Evolutionary conservation across 2,113 vertebrate species (phyloP).

Genomic region (Scophthalmus maximus): DNA sequence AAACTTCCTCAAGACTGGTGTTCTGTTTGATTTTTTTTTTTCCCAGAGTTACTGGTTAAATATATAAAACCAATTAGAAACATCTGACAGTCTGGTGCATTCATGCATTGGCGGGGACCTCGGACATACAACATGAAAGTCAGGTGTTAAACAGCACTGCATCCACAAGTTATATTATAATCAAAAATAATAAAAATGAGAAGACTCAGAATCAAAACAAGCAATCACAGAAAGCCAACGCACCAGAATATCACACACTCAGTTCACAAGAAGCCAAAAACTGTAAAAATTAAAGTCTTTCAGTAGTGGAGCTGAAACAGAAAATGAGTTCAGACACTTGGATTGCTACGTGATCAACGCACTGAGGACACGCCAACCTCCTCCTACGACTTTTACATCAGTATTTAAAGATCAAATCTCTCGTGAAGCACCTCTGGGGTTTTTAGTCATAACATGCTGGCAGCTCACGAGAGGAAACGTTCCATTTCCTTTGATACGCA

Average conservation of each 20-base stretch:
- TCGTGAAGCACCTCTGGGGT: constrained; percentile 42
- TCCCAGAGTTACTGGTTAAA: too few species aligned
- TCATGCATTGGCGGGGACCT: not conserved
- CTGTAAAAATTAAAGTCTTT: not conserved
- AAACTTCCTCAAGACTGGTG: not conserved
- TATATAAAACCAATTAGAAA: not conserved
- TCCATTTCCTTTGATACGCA: constrained; percentile 67
- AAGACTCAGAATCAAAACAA: not conserved
- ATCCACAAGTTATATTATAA: too few species aligned
- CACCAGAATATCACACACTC: not conserved
- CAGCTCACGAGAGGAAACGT: constrained; percentile 41
- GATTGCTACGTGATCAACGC: not conserved
- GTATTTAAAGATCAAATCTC: constrained; percentile 55
- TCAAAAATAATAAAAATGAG: not conserved
- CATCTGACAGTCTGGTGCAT: not conserved
- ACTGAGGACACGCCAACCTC: constrained; percentile 11
- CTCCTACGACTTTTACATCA: constrained; percentile 53
- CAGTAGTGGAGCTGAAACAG: constrained; percentile 20
- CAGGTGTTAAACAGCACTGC: not conserved
- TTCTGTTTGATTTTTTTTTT: too few species aligned
- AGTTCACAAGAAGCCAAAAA: not conserved
- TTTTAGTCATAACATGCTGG: constrained; percentile 24
- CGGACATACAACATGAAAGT: not conserved
- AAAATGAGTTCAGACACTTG: constrained; percentile 20
- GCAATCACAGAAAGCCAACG: not conserved